phyloP scores from a whole-genome alignment of 2,888 invertebrate genomes.

The Andrena haemorrhoa region DNA sequence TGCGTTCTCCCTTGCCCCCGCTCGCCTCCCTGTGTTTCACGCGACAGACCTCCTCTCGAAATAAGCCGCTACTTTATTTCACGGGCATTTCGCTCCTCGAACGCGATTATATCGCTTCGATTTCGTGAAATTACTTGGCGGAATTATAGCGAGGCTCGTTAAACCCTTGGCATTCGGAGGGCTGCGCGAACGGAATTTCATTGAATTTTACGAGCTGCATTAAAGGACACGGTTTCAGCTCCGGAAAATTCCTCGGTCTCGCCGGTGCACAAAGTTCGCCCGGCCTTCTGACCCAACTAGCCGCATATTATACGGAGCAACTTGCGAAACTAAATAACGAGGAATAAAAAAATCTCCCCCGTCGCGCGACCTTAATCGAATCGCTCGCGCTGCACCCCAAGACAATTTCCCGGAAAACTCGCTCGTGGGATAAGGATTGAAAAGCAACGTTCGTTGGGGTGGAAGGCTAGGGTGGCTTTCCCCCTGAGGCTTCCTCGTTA shows the following conservation, averaged over 20 bases:
- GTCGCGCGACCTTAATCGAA: constrained; percentile 56
- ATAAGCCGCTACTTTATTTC: not conserved
- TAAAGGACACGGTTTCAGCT: constrained; percentile 2
- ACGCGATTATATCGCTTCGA: constrained; percentile 4
- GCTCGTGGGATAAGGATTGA: constrained; percentile 37
- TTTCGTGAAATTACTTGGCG: not conserved
- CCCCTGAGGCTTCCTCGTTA: constrained; percentile 44
- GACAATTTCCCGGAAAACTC: constrained; percentile 46
- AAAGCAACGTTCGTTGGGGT: constrained; percentile 45
- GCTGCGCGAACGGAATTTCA: constrained; percentile 5
- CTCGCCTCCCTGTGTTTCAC: not conserved
- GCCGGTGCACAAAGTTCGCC: constrained; percentile 8
- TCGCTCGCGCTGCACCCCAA: constrained; percentile 30
- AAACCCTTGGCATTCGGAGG: not conserved
- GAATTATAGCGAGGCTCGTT: not conserved
- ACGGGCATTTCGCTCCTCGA: not conserved
- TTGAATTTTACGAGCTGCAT: constrained; percentile 14
- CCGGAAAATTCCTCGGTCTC: constrained; percentile 31
- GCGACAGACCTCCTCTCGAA: not conserved
- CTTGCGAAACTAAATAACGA: no score
- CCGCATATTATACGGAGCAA: no score
- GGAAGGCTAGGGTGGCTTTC: constrained; percentile 8
- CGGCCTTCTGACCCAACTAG: constrained; percentile 20
- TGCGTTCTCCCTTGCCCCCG: not conserved
- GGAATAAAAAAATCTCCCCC: not conserved